phyloP scores from a whole-genome alignment of 2,888 invertebrate genomes.

The Platycheirus rosarum region DNA sequence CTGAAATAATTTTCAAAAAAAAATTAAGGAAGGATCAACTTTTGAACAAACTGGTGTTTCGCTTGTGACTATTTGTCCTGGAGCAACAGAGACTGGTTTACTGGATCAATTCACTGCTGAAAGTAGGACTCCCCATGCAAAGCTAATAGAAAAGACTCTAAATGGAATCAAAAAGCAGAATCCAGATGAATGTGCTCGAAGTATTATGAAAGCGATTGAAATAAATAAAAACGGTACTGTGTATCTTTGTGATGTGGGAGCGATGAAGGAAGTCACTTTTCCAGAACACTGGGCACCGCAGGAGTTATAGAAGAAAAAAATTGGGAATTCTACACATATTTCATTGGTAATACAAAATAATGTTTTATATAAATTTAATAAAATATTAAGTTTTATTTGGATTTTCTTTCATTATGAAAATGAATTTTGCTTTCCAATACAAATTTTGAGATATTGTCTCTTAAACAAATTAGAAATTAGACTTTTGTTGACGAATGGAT shows the following conservation, averaged over 20 bases:
- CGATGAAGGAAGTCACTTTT: slow-evolving; percentile 71
- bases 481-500: too few species aligned
- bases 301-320: not conserved
- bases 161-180: slow-evolving; percentile 6
- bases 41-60: slow-evolving; percentile 76
- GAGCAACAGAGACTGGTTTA: slow-evolving; percentile 74
- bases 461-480: too few species aligned
- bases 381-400: too few species aligned
- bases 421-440: too few species aligned
- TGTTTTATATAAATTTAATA: too few species aligned
- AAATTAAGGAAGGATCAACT: slow-evolving; percentile 71
- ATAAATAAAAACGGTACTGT: slow-evolving; percentile 75
- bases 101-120: slow-evolving; percentile 32
- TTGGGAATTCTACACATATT: too few species aligned
- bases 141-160: not conserved
- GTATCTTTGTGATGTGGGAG: slow-evolving; percentile 75
- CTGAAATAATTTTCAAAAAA: not conserved
- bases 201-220: slow-evolving; percentile 74
- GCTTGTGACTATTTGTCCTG: slow-evolving; percentile 78
- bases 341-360: too few species aligned
- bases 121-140: not conserved
- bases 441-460: too few species aligned
- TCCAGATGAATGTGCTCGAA: slow-evolving; percentile 73
- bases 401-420: too few species aligned
- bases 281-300: slow-evolving; percentile 21